A percentile compares a stretch with the other conserved stretches of the same genome.
phyloP scores from a whole-genome alignment of 2,888 invertebrate species.

The Mythimna impura region DNA sequence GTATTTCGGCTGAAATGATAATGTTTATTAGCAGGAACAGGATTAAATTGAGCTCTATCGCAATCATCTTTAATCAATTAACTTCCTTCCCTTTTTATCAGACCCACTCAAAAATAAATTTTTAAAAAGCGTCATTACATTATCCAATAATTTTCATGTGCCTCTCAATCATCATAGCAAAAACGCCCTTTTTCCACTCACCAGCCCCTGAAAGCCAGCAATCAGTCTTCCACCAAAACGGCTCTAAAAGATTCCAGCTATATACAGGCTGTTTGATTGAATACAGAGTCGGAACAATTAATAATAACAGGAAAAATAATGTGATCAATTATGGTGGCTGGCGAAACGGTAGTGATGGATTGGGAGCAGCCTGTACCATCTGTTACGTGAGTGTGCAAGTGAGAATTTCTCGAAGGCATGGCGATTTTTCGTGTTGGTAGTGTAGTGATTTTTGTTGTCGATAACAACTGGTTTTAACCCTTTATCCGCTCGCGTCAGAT shows the following conservation, averaged over 20 bases:
- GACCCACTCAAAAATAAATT: background rate
- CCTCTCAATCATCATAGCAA: constrained; percentile 34
- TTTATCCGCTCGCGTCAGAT: too few relatives aligned
- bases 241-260: constrained; percentile 55
- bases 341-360: constrained; percentile 69
- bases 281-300: constrained; percentile 70
- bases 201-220: constrained; percentile 21
- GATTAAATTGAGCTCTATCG: too few relatives aligned
- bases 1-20: too few relatives aligned
- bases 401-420: constrained; percentile 44
- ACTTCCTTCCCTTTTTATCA: too few relatives aligned
- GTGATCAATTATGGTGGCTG: constrained; percentile 74
- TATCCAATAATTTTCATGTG: constrained; percentile 29
- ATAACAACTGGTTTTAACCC: background rate
- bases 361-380: constrained; percentile 51
- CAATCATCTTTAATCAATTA: too few relatives aligned
- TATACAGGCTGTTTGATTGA: constrained; percentile 68
- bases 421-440: constrained; percentile 7
- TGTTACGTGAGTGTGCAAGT: constrained; percentile 24
- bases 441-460: background rate
- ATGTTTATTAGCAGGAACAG: too few relatives aligned
- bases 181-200: constrained; percentile 34
- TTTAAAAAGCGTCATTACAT: constrained; percentile 5
- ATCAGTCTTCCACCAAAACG: constrained; percentile 57
- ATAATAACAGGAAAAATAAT: constrained; percentile 75